phyloP scores from a whole-genome alignment of 2,113 vertebrate species.

The Tenrec ecaudatus region DNA sequence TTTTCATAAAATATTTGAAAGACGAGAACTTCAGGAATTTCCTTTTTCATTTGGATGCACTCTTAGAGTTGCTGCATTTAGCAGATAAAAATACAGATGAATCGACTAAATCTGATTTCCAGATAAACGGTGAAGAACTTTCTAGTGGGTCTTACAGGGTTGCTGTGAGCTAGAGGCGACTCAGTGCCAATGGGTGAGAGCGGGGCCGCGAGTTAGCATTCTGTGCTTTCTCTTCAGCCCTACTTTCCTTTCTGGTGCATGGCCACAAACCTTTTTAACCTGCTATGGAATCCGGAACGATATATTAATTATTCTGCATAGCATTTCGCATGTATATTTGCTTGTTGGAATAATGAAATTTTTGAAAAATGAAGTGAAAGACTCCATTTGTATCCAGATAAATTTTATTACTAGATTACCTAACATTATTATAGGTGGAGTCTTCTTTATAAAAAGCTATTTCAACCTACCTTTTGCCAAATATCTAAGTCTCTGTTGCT shows the following conservation, averaged over 20 bases:
- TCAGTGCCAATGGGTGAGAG: too few relatives aligned
- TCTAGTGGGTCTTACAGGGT: not conserved
- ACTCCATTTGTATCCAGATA: not conserved
- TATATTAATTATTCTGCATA: not conserved
- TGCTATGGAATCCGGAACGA: too few relatives aligned
- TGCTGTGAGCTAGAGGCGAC: too few relatives aligned
- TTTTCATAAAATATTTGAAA: constrained; percentile 1
- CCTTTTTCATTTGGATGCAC: not conserved
- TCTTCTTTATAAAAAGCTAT: not conserved
- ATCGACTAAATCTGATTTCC: not conserved
- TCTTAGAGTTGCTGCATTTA: not conserved
- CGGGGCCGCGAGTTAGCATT: too few relatives aligned
- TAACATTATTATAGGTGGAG: too few relatives aligned
- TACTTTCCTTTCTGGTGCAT: too few relatives aligned
- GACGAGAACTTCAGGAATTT: not conserved
- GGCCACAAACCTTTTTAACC: too few relatives aligned
- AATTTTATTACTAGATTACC: not conserved
- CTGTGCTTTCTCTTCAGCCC: too few relatives aligned
- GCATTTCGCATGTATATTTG: not conserved
- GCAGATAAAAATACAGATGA: not conserved
- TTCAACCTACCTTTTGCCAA: not conserved
- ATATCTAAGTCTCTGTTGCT: not conserved
- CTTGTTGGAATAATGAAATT: not conserved
- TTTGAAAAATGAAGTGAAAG: constrained; percentile 7
- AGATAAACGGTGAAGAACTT: not conserved